Conservation (phyloP, 1,140 invertebrate species). For the Drosophila simulans region DNA sequence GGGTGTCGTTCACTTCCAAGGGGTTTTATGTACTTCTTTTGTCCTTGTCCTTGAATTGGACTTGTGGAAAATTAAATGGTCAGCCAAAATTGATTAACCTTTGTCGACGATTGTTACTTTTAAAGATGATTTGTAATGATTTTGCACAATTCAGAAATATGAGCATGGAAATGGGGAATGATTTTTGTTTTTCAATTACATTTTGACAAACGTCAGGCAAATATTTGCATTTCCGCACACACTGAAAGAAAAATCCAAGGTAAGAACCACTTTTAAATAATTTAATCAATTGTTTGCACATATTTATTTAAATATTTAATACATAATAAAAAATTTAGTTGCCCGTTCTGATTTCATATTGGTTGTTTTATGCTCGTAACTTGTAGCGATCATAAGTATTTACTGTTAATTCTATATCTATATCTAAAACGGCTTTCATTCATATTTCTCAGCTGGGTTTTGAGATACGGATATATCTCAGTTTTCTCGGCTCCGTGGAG, state of each 20-base stretch:
- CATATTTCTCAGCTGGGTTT: conserved; percentile 25
- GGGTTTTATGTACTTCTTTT: conserved; percentile 6
- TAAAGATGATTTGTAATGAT: too few species aligned
- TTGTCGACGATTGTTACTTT: too few species aligned
- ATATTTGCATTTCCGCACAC: too few species aligned
- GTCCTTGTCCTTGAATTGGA: neutral
- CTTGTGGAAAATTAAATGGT: too few species aligned
- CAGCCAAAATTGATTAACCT: too few species aligned
- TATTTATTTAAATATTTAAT: conserved; percentile 78
- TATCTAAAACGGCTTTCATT: conserved; percentile 62
- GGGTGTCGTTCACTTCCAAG: neutral
- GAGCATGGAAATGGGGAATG: too few species aligned
- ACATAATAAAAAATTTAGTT: conserved; percentile 78
- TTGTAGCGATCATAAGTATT: conserved; percentile 72
- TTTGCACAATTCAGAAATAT: too few species aligned
- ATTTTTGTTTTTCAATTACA: too few species aligned
- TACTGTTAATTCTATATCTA: conserved; percentile 67
- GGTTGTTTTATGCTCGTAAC: conserved; percentile 54
- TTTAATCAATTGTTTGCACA: conserved; percentile 60
- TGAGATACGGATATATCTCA: conserved; percentile 31
- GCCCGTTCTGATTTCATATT: conserved; percentile 45
- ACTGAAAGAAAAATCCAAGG: neutral
- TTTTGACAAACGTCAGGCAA: too few species aligned
- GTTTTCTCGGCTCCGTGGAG: conserved; percentile 21
- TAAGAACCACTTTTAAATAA: neutral